Evolutionary conservation across 1,140 invertebrate genomes (phyloP).

Genomic region (Halictus rubicundus): DNA sequence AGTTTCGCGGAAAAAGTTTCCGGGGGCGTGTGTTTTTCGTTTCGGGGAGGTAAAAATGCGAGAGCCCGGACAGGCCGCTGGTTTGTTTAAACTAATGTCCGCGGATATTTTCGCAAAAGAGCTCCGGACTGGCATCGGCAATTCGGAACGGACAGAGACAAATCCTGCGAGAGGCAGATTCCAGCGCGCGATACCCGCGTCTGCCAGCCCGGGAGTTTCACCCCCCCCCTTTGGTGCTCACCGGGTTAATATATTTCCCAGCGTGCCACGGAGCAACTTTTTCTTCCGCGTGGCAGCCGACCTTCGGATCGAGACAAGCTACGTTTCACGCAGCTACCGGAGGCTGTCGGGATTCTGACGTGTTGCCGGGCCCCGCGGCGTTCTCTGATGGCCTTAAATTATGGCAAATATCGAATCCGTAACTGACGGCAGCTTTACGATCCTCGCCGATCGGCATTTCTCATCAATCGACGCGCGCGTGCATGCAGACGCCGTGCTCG

Average conservation of each 20-base stretch:
- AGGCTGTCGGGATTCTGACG: not conserved
- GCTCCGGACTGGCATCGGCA: not conserved
- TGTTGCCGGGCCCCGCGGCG: not conserved
- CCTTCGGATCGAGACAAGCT: not conserved
- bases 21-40: too few relatives aligned
- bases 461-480: not conserved
- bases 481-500: too few relatives aligned
- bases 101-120: not conserved
- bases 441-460: not conserved
- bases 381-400: slow-evolving; percentile 9
- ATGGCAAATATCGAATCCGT: not conserved
- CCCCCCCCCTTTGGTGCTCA: slow-evolving; percentile 14
- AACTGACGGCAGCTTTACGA: not conserved
- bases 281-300: not conserved
- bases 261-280: slow-evolving; percentile 14
- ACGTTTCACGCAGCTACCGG: not conserved
- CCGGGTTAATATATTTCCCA: slow-evolving; percentile 26
- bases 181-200: not conserved
- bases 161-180: slow-evolving; percentile 32
- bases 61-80: too few relatives aligned
- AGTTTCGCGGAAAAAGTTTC: too few relatives aligned
- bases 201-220: slow-evolving; percentile 7
- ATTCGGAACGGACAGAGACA: not conserved
- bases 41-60: too few relatives aligned
- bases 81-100: too few relatives aligned